These are phyloP conservation scores for Acrobeloides nanus DNA, from an alignment of 2,888 invertebrate species.

Conservation along the genomic window DNA sequence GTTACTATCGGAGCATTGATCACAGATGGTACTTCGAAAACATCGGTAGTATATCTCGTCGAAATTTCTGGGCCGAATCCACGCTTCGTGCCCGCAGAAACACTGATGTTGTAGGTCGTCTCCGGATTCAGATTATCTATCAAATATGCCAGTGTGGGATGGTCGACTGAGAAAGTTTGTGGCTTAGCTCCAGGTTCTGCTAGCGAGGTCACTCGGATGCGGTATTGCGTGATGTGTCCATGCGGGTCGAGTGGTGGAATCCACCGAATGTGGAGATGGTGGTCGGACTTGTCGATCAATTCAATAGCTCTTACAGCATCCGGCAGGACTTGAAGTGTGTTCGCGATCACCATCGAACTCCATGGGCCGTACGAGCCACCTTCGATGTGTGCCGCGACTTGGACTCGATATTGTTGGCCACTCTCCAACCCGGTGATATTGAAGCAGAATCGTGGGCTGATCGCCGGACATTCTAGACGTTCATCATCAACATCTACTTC, in stretches of 20 bases:
- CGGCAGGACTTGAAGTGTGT: conserved; percentile 51
- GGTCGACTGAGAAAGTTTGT: conserved; percentile 34
- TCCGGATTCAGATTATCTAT: conserved; percentile 51
- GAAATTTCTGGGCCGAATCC: conserved; percentile 52
- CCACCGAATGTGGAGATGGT: conserved; percentile 50
- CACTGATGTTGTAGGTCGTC: conserved; percentile 52
- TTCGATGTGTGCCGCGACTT: conserved; percentile 46
- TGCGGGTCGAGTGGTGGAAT: conserved; percentile 41
- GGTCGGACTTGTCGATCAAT: conserved; percentile 50
- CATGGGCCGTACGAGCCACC: conserved; percentile 52
- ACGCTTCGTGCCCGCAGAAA: conserved; percentile 39
- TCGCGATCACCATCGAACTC: conserved; percentile 45
- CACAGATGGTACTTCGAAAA: conserved; percentile 48
- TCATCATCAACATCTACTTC: conserved; percentile 41
- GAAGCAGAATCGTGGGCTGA: conserved; percentile 49
- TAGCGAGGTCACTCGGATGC: conserved; percentile 40
- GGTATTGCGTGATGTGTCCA: conserved; percentile 48
- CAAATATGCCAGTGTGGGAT: conserved; percentile 43
- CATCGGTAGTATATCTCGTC: conserved; percentile 48
- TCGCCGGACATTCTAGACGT: conserved; percentile 42
- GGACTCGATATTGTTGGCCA: conserved; percentile 50
- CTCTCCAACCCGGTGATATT: conserved; percentile 50
- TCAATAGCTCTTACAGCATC: conserved; percentile 51
- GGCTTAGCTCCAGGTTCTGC: conserved; percentile 36
- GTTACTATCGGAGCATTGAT: conserved; percentile 34